Base-by-base conservation (phyloP, 2,113 vertebrate genomes). In the Brachypteracias leptosomus region DNA sequence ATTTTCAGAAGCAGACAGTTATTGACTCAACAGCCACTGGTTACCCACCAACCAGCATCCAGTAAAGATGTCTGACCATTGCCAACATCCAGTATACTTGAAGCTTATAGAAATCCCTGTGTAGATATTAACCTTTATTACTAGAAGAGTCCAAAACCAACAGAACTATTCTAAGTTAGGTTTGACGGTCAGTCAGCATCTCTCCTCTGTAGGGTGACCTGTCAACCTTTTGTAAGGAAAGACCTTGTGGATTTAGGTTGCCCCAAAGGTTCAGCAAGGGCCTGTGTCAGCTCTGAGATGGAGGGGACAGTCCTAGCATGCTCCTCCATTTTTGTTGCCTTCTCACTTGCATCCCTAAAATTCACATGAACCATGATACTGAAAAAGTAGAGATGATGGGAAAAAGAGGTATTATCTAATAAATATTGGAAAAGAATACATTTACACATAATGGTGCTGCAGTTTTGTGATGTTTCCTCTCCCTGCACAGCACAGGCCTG, bases 341-440 rank as follows among this genome's bases (percentile, higher is more conserved):
- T 35, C 52, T 68, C 0, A 0, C 57, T 42, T 51, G 51, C 40
- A 65, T 20, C n/a, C 54, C 76, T 85, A 72, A 55, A 76, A 79
- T 52, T 78, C 91, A 67, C n/a, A 42, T 10, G 65, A 94, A 71
- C n/a, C 35, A 75, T 26, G 55, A 89, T 77, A 55, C 15, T 57
- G 28, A 72, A 52, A 86, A 73, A 57, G 12, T 5, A 62, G 16
- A 84, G 81, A 77, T 35, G 40, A 67, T 57, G 68, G 18, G 59
- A 63, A n/a, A 71, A 70, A 52, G 92, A 95, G 95, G 90, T 88
- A 96, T 94, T 85, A 86, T 57, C 93, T 96, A 97, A 97, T 97
- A 97, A 97, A 97, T 96, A 97, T 5, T 29, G 3, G 49, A 21
- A 75, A 90, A 88, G 25, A 86, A 80, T 28, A 31, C 33, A 35